A percentile compares a stretch with the other conserved stretches of the same genome.
These are phyloP conservation scores for Arctocebus calabarensis DNA, from an alignment of 2,797 vertebrate species.

Conservation along the genomic window DNA sequence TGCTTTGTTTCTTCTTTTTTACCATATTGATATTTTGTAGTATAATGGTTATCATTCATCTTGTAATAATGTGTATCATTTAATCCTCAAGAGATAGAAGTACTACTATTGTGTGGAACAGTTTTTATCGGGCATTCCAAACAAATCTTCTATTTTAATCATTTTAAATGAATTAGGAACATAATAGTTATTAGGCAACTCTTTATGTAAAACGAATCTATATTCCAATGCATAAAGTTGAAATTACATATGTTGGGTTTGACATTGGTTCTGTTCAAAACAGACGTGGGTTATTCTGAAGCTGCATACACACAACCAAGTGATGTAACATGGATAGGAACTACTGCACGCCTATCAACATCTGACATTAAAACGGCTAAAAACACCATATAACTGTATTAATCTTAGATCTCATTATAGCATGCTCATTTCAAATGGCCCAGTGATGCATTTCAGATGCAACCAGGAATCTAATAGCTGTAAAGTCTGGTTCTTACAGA, in stretches of 20 bases:
- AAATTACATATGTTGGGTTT: conserved; percentile 42
- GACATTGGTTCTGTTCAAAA: neutral
- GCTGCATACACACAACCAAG: neutral
- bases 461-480: neutral
- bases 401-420: neutral
- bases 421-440: neutral
- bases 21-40: conserved; percentile 3
- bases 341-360: neutral
- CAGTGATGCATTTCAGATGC: conserved; percentile 2
- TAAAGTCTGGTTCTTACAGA: neutral
- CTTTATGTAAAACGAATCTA: conserved; percentile 47
- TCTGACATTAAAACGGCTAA: conserved; percentile 1
- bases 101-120: neutral
- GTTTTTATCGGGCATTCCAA: conserved; percentile 37
- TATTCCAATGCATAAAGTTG: neutral
- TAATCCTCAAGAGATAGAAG: conserved; percentile 23
- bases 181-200: conserved; percentile 44
- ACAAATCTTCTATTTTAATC: conserved; percentile 49
- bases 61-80: neutral
- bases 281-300: neutral
- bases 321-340: neutral
- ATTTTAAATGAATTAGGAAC: conserved; percentile 48
- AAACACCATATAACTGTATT: neutral
- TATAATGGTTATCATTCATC: conserved; percentile 31
- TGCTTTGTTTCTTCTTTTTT: conserved; percentile 32